Conservation (phyloP, 2,113 vertebrate species). For the Stomatorhinus ivindoensis region DNA sequence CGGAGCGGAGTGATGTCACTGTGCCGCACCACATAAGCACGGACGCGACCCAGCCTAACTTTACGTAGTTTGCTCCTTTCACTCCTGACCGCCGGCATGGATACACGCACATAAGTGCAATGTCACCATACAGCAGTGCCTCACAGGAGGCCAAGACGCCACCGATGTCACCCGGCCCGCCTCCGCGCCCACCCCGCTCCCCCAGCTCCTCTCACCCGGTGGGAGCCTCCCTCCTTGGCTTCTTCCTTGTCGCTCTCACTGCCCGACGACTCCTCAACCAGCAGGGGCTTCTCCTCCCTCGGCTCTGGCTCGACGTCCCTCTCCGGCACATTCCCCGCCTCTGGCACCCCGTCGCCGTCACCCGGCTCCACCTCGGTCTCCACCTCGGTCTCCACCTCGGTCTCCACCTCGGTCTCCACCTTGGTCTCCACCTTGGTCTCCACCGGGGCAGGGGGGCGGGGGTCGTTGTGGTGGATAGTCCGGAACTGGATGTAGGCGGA, state of each 20-base stretch:
- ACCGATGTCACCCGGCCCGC: neutral
- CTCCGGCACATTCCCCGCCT: conserved; percentile 47
- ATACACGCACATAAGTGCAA: neutral
- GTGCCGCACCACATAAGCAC: neutral
- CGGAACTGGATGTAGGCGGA: conserved; percentile 91
- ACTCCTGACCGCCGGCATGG: no score
- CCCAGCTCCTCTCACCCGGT: conserved; percentile 61
- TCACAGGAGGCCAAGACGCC: neutral
- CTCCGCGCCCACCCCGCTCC: neutral
- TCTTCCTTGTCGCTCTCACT: conserved; percentile 73
- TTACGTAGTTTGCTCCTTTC: neutral
- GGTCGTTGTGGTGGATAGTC: conserved; percentile 92
- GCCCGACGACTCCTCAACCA: conserved; percentile 62
- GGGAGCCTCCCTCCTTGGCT: conserved; percentile 61
- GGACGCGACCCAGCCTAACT: no score
- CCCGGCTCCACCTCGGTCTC: conserved; percentile 43
- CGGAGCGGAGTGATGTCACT: neutral
- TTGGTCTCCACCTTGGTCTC: conserved; percentile 45
- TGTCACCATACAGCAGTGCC: no score
- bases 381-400: conserved; percentile 49
- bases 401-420: conserved; percentile 54
- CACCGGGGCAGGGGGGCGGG: conserved; percentile 69
- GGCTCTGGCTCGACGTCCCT: conserved; percentile 56
- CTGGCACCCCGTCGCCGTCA: conserved; percentile 55
- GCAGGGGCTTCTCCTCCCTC: conserved; percentile 50